A percentile compares a stretch with the other conserved stretches of the same genome.
These are phyloP conservation scores for Melieria omissa DNA, from an alignment of 2,888 invertebrate genomes.

Conservation along the genomic window DNA sequence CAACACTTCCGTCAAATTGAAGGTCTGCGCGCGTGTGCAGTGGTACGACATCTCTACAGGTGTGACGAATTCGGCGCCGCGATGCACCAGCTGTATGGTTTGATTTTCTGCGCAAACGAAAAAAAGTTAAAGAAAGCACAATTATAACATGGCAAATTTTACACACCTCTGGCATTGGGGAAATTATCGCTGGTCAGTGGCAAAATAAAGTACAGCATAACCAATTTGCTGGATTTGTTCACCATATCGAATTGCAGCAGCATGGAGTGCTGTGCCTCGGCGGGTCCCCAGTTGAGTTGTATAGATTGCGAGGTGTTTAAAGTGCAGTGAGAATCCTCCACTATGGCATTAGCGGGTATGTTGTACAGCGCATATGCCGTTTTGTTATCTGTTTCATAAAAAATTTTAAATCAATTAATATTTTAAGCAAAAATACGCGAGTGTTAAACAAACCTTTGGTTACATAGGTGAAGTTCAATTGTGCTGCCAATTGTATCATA, in stretches of 20 bases:
- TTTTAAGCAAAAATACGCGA: background rate
- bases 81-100: constrained; percentile 68
- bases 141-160: background rate
- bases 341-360: constrained; percentile 66
- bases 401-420: background rate
- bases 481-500: constrained; percentile 74
- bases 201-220: constrained; percentile 55
- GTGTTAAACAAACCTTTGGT: constrained; percentile 53
- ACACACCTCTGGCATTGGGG: constrained; percentile 62
- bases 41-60: constrained; percentile 78
- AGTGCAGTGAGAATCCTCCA: constrained; percentile 66
- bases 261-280: constrained; percentile 52
- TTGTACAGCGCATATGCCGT: constrained; percentile 61
- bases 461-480: constrained; percentile 71
- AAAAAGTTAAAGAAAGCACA: constrained; percentile 1
- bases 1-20: constrained; percentile 69
- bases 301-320: constrained; percentile 61
- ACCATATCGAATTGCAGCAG: constrained; percentile 67
- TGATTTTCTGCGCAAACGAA: constrained; percentile 55
- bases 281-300: constrained; percentile 65
- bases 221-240: constrained; percentile 59
- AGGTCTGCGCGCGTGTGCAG: constrained; percentile 72
- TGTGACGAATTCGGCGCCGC: constrained; percentile 70
- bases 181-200: constrained; percentile 58
- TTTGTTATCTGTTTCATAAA: constrained; percentile 54